Base-by-base conservation (phyloP, 2,797 vertebrate species). In the Acestrorhynchus altus region DNA sequence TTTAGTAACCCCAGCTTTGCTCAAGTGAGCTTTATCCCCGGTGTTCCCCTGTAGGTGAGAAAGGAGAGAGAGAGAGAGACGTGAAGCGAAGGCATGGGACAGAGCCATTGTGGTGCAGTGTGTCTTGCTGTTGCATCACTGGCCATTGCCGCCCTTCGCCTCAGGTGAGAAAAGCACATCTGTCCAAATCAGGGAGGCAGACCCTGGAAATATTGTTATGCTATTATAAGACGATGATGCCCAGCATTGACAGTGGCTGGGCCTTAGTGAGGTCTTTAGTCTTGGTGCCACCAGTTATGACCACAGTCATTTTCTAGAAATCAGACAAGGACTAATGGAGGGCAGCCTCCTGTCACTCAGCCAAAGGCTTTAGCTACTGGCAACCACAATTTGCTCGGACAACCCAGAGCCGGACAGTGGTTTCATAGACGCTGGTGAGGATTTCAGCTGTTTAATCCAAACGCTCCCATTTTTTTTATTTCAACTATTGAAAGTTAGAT, bases 121-220 rank as follows among this genome's bases (percentile, higher is more conserved):
- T 68, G 64, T 68, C 64, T 66, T 40, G 12, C 61, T 20, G 63
- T 64, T 74, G 72, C 72, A 74, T 74, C 60, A 76, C 8, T 42
- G 24, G 18, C 40, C 35, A 40, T n/a, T 35, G 15, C 9, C 8
- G 31, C 40, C 56, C 26, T 68, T 22, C 26, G 3, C 40, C 1
- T 39, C 40, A 67, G 52, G 61, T 67, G 35, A 63, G 26, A 46
- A 28, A 20, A 76, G 63, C 39, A 15, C 28, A 61, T 61, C 31
- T 61, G 59, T 40, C 31, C 18, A n/a, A 35, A 61, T 39, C 59
- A 61, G 26, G 18, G 8, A 61, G 59, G 31, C 16, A 61, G 20
- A 39, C 16, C 1, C 26, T 54, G 20, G 15, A 18, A 61, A 61
- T 39, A 61, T 39, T n/a, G 28, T 35, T 39, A 24, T 10, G 59